Base-by-base conservation (phyloP, 2,888 invertebrate species). In the Slavum lentiscoides region DNA sequence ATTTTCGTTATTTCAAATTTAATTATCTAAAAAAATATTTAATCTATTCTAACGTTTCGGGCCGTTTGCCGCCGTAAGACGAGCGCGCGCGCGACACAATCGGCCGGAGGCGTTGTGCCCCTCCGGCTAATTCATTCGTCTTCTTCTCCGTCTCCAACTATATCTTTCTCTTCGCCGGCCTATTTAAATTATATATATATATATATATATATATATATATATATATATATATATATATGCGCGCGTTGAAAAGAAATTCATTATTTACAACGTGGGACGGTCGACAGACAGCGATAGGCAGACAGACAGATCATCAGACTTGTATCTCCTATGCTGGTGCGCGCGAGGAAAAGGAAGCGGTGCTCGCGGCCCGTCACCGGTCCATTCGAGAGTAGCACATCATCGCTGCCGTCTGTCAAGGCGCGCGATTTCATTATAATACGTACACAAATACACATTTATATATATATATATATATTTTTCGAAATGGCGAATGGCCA, bases 281-380 rank as follows among this genome's bases (percentile, higher is more conserved):
- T 21, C 70, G n/a, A 70, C 70, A 39, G 37, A 70, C 39, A 62
- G 43, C 70, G n/a, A 70, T 58, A 39, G 37, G 58, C 39, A 62
- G 43, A 73, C 30, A 30, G 30, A 30, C 30, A 30, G 30, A 30
- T 30, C 30, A 30, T 19, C 11, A 43, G 17, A 61, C 61, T 73
- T 62, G 61, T 49, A 13, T 55, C 19, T 55, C 5, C 7, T 21
- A 21, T 43, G 19, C 6, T 8, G 19, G 19, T 19, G 19, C 49
- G 67, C 23, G 15, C 19, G 61, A 13, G 43, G 39, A 4, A 21
- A 21, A 39, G 0, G 43, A 21, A 39, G 0, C 43, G 21, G 21
- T 8, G 43, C 21, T 8, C n/a, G 66, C 11, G 13, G n/a, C 39
- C 43, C 43, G 66, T n/a, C 23, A 37, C 19, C 53, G 30, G 37